Conservation (phyloP, 2,888 invertebrate genomes). For the Petrophora chlorosata region DNA sequence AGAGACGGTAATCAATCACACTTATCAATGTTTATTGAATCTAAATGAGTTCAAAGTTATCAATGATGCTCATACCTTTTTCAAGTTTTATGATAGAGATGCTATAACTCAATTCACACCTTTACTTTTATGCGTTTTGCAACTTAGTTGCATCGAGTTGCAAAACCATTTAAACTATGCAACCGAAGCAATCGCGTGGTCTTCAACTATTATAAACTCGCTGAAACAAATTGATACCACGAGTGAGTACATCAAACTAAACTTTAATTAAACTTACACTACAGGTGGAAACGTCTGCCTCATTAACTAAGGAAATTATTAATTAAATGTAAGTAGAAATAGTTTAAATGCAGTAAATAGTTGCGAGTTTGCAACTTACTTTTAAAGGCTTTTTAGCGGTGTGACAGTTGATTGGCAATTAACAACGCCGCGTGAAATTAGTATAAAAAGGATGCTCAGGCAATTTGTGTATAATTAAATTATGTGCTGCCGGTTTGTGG, state of each 20-base stretch:
- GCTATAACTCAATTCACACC: conserved; percentile 13
- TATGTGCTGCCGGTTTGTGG: conserved; percentile 3
- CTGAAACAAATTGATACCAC: conserved; percentile 20
- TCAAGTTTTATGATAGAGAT: not conserved
- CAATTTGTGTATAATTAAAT: conserved; percentile 23
- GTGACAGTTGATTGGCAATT: conserved; percentile 29
- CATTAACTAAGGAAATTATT: conserved; percentile 26
- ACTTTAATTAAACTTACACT: conserved; percentile 10
- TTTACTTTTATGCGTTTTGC: no score
- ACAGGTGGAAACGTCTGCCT: conserved; percentile 26
- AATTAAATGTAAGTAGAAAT: conserved; percentile 26
- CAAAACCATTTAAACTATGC: not conserved
- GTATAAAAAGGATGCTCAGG: conserved; percentile 16
- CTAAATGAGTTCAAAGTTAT: no score
- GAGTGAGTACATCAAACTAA: conserved; percentile 7
- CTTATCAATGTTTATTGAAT: no score
- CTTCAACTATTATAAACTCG: conserved; percentile 7
- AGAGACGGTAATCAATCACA: no score
- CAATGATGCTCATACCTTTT: not conserved
- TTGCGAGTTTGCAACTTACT: no score
- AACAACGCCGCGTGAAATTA: conserved; percentile 18
- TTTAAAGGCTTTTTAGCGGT: no score
- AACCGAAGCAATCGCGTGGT: conserved; percentile 23
- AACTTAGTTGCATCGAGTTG: not conserved
- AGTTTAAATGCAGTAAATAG: conserved; percentile 2